Evolutionary conservation across 2,888 invertebrate genomes (phyloP), one percentile per base, ranked within the genome.

Genomic region (Ditula angustiorana): DNA sequence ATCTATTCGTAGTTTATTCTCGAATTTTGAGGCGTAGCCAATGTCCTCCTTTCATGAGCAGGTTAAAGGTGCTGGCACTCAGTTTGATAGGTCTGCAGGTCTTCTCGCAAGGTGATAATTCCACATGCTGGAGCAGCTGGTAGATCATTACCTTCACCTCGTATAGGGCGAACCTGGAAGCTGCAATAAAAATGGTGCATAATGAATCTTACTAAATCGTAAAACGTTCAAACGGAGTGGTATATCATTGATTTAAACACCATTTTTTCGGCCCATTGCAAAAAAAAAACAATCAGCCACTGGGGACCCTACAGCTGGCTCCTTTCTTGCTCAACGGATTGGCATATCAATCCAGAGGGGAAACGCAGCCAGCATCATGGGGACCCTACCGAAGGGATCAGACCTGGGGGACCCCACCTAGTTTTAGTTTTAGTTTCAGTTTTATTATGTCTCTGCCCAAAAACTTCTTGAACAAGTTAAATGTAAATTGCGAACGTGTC

Each of bases 91-190:
- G 82, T 1, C 78, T 73, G 50, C 66, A 53, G 0, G 86, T 87
- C 73, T 72, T 83, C 37, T 76, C 74, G 11, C 76, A 75, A 0
- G 85, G 82, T 7, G 76, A 74, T 4, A 90, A 35, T 58, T 80
- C 80, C 56, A 87, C 68, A 21, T 82, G 73, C 30, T 75, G 73
- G 8, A 89, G 67, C 2, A 88, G 71, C 59, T 85, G 82, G 68
- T 85, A 87, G 0, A 77, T 47, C 77, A 87, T 76, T 33, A 85
- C 80, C 61, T 90, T 90, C 7, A 87, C 63, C 66, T 88, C 87
- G 58, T 83, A 84, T 0, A 88, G 75, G 0, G 88, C 87, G 69
- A 88, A 88, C 28, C 87, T 72, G n/a, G 86, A 86, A 1, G 80
- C 87, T 88, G 73, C 3, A 33, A 11, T 7, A 30, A 1, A 26